Percentiles rank a stretch among this genome's conserved stretches.
Conservation (phyloP, 2,113 vertebrate species). For the Syrmaticus mikado region DNA sequence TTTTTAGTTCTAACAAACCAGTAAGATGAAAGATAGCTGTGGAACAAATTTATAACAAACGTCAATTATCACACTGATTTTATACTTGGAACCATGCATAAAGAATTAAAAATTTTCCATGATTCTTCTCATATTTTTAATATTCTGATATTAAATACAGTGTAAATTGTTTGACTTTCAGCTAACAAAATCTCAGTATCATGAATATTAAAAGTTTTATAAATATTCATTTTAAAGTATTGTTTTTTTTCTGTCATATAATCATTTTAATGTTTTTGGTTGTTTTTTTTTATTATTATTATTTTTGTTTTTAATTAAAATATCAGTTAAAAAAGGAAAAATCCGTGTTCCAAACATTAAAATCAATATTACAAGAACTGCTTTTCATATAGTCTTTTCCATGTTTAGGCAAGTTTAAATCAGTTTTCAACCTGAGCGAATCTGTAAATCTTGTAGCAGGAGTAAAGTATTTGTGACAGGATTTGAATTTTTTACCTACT, state of each 20-base stretch:
- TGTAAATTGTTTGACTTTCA: slow-evolving; percentile 11
- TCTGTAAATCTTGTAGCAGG: not conserved
- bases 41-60: not conserved
- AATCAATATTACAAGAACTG: not conserved
- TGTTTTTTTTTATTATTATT: not conserved
- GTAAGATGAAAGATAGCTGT: not conserved
- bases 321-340: not conserved
- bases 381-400: not conserved
- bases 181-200: not conserved
- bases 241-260: slow-evolving; percentile 20
- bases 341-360: not conserved
- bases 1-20: not conserved
- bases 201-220: slow-evolving; percentile 33
- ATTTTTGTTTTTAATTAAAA: not conserved
- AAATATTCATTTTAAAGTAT: slow-evolving; percentile 39
- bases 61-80: slow-evolving; percentile 18
- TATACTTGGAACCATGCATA: slow-evolving; percentile 2
- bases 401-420: not conserved
- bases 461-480: not conserved
- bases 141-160: slow-evolving; percentile 1
- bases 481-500: not conserved
- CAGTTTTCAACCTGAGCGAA: not conserved
- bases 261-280: not conserved
- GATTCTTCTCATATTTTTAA: slow-evolving; percentile 14
- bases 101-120: not conserved